A percentile compares a stretch with the other conserved stretches of the same genome.
These are phyloP conservation scores for Eupithecia centaureata DNA, from an alignment of 2,888 invertebrate species.

Conservation along the genomic window DNA sequence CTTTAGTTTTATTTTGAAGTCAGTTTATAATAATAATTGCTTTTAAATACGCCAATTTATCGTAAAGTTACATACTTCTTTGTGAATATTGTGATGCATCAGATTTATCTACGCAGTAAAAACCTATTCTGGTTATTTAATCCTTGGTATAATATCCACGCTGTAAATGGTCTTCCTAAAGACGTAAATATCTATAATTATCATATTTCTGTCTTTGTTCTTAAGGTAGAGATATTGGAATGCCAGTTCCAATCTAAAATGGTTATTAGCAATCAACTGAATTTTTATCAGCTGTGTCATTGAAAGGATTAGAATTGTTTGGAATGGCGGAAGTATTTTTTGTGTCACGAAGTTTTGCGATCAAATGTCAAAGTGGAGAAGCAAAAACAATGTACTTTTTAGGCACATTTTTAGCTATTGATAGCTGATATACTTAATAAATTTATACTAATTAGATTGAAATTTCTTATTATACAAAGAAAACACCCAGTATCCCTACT, in stretches of 20 bases:
- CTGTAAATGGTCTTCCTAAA: conserved; percentile 8
- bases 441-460: too few species aligned
- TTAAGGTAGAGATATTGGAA: conserved; percentile 23
- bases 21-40: too few species aligned
- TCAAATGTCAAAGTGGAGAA: neutral
- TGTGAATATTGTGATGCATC: neutral
- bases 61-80: neutral
- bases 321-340: conserved; percentile 32
- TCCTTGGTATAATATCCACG: neutral
- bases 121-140: neutral
- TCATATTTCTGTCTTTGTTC: conserved; percentile 22
- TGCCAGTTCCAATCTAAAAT: conserved; percentile 27
- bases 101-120: neutral
- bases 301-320: conserved; percentile 23
- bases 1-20: too few species aligned
- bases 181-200: neutral
- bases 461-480: too few species aligned
- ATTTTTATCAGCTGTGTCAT: conserved; percentile 24
- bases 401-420: neutral
- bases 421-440: too few species aligned
- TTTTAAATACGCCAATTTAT: too few species aligned
- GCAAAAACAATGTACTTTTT: neutral
- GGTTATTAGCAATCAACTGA: conserved; percentile 24
- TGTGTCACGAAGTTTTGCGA: conserved; percentile 23
- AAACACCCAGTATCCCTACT: too few species aligned